phyloP scores from a whole-genome alignment of 2,113 vertebrate species.

The Rhagologus leucostigma region DNA sequence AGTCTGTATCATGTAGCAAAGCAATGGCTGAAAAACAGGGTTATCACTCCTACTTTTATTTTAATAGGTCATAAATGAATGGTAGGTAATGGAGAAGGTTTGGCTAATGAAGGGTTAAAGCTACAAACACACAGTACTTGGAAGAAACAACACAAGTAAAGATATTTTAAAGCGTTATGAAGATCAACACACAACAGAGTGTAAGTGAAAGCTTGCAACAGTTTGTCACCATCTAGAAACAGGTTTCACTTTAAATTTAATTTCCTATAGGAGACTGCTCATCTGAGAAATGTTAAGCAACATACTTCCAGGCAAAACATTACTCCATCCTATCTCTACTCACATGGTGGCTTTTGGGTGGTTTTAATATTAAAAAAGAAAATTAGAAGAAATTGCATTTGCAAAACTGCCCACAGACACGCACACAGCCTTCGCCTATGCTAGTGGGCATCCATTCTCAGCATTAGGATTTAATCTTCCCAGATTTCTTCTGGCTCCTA shows the following conservation, averaged over 20 bases:
- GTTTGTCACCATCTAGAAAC: constrained; percentile 22
- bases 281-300: constrained; percentile 28
- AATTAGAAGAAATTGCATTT: background rate
- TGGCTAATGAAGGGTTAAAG: constrained; percentile 14
- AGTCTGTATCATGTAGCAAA: background rate
- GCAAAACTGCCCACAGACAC: constrained; percentile 14
- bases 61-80: background rate
- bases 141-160: background rate
- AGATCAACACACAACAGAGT: background rate
- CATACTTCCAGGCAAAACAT: background rate
- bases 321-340: background rate
- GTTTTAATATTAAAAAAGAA: constrained; percentile 11
- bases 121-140: background rate
- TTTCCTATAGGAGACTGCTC: constrained; percentile 31
- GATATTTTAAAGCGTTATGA: background rate
- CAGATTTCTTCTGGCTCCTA: background rate
- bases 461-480: background rate
- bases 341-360: background rate
- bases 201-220: constrained; percentile 8
- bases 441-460: background rate
- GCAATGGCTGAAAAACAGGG: background rate
- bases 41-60: background rate
- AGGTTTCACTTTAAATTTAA: background rate
- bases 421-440: background rate
- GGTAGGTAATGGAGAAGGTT: background rate